A percentile compares a stretch with the other conserved stretches of the same genome.
These are phyloP conservation scores for Mythimna vitellina DNA, from an alignment of 2,888 invertebrate genomes.

Conservation along the genomic window DNA sequence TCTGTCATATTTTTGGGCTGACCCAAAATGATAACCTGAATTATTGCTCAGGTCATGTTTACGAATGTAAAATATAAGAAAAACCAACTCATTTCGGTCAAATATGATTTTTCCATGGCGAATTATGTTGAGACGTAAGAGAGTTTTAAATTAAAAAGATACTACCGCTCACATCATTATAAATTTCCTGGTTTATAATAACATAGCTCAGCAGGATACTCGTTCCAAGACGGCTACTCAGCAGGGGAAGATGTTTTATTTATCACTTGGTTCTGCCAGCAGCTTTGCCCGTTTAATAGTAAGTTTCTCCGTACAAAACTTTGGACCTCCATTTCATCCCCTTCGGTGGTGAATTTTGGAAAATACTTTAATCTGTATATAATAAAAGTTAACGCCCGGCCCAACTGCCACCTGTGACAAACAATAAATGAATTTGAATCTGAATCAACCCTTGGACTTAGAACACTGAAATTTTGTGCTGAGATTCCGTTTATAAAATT, in stretches of 20 bases:
- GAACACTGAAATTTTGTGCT: too few species aligned
- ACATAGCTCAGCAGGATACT: conserved; percentile 19
- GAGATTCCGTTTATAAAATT: too few species aligned
- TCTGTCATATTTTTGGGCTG: conserved; percentile 28
- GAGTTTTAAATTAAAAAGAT: conserved; percentile 17
- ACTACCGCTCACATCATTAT: conserved; percentile 1
- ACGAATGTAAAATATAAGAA: conserved; percentile 31
- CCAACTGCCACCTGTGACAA: too few species aligned
- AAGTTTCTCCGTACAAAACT: too few species aligned
- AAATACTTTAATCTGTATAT: too few species aligned
- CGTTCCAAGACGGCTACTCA: conserved; percentile 9
- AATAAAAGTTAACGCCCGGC: too few species aligned
- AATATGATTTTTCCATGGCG: conserved; percentile 14
- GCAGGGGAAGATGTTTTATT: conserved; percentile 1
- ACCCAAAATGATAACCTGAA: conserved; percentile 41
- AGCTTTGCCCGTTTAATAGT: too few species aligned
- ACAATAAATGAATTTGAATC: too few species aligned
- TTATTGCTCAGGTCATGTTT: conserved; percentile 36
- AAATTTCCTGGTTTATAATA: conserved; percentile 9
- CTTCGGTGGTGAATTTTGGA: too few species aligned
- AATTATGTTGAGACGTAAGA: conserved; percentile 15
- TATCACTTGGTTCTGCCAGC: not conserved
- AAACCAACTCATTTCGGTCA: conserved; percentile 31
- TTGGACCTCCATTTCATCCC: too few species aligned
- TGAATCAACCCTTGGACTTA: too few species aligned